These are phyloP conservation scores for Cantharis rufa DNA, from an alignment of 2,888 invertebrate species.

Conservation along the genomic window DNA sequence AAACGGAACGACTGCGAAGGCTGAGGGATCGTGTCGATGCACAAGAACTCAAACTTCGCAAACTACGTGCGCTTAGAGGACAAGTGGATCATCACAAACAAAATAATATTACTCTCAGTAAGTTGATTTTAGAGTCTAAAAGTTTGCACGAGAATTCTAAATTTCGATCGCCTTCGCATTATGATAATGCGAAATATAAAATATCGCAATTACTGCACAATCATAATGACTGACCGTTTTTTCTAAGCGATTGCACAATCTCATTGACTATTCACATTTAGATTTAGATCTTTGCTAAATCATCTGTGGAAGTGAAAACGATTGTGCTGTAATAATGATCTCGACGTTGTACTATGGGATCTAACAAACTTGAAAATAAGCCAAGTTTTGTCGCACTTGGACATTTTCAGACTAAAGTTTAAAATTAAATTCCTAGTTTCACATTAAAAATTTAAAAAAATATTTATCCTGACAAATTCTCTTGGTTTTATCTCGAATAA, in stretches of 20 bases:
- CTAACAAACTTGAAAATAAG: too few species aligned
- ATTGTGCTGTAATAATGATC: not conserved
- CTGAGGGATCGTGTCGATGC: slow-evolving; percentile 91
- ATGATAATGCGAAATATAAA: too few species aligned
- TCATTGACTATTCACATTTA: not conserved
- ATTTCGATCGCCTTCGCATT: not conserved
- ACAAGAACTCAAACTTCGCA: slow-evolving; percentile 91
- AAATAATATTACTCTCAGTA: slow-evolving; percentile 87
- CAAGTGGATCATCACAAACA: slow-evolving; percentile 93
- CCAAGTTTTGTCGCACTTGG: not conserved
- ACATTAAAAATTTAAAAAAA: not conserved
- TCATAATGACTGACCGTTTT: not conserved
- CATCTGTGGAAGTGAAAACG: not conserved
- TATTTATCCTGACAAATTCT: not conserved
- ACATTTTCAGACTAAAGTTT: not conserved
- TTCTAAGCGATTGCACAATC: not conserved
- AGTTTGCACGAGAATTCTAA: not conserved
- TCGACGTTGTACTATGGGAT: too few species aligned
- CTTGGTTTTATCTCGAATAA: not conserved
- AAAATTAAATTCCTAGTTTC: not conserved
- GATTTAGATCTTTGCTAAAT: not conserved
- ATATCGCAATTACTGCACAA: not conserved
- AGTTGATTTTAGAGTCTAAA: slow-evolving; percentile 60
- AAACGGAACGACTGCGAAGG: slow-evolving; percentile 84
- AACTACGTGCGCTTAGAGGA: slow-evolving; percentile 87